Percentiles rank a stretch among this genome's conserved stretches.
phyloP scores from a whole-genome alignment of 2,797 vertebrate species.

The Myiotriccus ornatus region DNA sequence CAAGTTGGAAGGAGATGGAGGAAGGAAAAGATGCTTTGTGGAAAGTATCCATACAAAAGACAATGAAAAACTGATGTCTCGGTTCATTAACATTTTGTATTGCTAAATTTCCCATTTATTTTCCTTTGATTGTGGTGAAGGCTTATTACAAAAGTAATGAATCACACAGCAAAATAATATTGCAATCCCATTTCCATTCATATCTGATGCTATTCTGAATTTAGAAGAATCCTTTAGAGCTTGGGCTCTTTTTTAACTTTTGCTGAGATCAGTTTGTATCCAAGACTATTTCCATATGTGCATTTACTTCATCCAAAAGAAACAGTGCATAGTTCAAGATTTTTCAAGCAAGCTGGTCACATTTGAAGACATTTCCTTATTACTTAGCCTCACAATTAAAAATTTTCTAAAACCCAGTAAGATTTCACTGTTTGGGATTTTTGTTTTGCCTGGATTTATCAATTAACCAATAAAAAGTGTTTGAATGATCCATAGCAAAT shows the following conservation, averaged over 20 bases:
- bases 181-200: background rate
- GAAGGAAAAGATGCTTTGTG: background rate
- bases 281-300: background rate
- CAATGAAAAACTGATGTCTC: background rate
- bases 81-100: background rate
- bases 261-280: background rate
- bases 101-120: background rate
- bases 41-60: background rate
- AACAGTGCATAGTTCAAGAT: background rate
- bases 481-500: background rate
- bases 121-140: background rate
- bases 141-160: background rate
- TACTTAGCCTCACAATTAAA: background rate
- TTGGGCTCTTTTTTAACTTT: background rate
- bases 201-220: background rate
- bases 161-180: background rate
- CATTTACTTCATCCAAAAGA: background rate
- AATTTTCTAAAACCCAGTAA: background rate
- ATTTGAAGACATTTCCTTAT: background rate
- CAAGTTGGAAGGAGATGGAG: background rate
- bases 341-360: background rate
- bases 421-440: background rate
- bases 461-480: background rate
- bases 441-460: background rate
- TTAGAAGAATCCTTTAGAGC: background rate